Evolutionary conservation across 2,113 vertebrate genomes (phyloP).

Genomic region (Rhynchomys soricoides): DNA sequence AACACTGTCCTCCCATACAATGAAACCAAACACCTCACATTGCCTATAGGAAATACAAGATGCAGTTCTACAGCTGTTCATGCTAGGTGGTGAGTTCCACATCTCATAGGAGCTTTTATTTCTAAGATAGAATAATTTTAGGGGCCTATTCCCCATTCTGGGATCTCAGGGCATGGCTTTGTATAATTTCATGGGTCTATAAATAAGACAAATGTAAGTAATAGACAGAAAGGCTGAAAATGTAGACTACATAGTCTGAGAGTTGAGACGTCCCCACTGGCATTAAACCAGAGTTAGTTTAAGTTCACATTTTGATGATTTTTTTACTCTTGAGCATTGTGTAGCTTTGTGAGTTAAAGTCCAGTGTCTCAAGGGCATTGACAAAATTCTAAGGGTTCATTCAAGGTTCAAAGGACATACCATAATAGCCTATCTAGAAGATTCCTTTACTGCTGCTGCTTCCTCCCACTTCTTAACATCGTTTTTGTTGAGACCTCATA

Average conservation of each 20-base stretch:
- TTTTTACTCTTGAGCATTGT: constrained; percentile 12
- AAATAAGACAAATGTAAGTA: constrained; percentile 28
- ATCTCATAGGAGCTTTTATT: constrained; percentile 26
- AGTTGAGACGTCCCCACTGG: neutral
- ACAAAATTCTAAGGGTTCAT: neutral
- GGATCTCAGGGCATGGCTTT: neutral
- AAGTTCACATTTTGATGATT: constrained; percentile 34
- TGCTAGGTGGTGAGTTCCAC: neutral
- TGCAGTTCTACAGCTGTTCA: neutral
- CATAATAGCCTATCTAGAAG: constrained; percentile 27
- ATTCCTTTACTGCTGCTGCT: neutral
- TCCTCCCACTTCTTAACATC: neutral
- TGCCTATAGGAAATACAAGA: neutral
- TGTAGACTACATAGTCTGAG: neutral
- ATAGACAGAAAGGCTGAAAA: neutral
- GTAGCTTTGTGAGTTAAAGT: neutral
- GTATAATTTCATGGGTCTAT: neutral
- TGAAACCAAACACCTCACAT: neutral
- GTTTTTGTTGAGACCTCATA: neutral
- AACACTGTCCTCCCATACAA: neutral
- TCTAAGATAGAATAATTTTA: neutral
- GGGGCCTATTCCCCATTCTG: neutral
- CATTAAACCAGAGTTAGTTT: constrained; percentile 6
- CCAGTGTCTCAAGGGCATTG: neutral
- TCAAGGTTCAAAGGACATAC: neutral